Percentiles rank a stretch among this genome's conserved stretches.
phyloP scores from a whole-genome alignment of 2,797 vertebrate genomes.

The Eleutherodactylus coqui region DNA sequence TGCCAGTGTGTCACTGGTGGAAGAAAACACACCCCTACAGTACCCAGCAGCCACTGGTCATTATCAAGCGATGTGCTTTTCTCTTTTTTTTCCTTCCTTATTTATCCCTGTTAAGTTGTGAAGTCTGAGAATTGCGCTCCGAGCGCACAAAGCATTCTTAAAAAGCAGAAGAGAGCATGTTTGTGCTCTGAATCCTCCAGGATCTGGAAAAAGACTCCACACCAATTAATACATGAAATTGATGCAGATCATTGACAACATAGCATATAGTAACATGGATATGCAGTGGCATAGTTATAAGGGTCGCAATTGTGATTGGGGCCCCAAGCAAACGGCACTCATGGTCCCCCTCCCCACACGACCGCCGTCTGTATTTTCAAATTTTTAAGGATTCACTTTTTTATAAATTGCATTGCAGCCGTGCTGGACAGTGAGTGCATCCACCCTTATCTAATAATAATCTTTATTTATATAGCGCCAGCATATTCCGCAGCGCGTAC shows the following conservation, averaged over 20 bases:
- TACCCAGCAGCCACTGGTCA: constrained; percentile 45
- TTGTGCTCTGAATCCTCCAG: constrained; percentile 12
- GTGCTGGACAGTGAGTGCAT: too few relatives aligned
- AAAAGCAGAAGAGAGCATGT: constrained; percentile 29
- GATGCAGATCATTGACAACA: neutral
- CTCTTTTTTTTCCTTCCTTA: constrained; percentile 21
- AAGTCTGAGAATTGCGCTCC: constrained; percentile 50
- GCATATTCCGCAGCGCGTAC: too few relatives aligned
- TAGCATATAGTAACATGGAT: too few relatives aligned
- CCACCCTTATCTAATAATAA: too few relatives aligned
- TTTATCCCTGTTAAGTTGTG: constrained; percentile 48
- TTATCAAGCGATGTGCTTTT: constrained; percentile 54
- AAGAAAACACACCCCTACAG: constrained; percentile 58
- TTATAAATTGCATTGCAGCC: too few relatives aligned
- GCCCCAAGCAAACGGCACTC: too few relatives aligned
- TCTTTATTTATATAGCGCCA: too few relatives aligned
- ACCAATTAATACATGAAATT: neutral
- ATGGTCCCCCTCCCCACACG: too few relatives aligned
- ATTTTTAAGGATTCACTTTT: too few relatives aligned
- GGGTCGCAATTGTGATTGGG: too few relatives aligned
- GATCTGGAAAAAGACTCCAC: constrained; percentile 40
- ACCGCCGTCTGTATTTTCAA: too few relatives aligned
- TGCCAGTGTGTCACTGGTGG: constrained; percentile 48
- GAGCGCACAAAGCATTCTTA: constrained; percentile 29
- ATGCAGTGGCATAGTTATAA: too few relatives aligned